These are phyloP conservation scores for Neodontobutis hainanensis DNA, from an alignment of 2,113 vertebrate genomes.

Conservation along the genomic window DNA sequence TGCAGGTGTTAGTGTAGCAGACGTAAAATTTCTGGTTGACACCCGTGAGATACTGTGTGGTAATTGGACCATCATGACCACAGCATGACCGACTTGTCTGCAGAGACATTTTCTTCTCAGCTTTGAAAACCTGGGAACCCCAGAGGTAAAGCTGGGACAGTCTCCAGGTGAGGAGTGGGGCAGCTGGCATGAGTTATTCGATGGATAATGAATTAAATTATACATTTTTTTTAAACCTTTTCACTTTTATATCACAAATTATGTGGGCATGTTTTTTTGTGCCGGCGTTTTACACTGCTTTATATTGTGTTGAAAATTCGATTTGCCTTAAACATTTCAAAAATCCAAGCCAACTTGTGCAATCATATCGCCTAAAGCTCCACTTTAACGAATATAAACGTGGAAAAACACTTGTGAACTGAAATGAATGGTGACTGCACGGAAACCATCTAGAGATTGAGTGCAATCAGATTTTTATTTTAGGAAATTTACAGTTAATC, in stretches of 20 bases:
- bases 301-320: too few species aligned
- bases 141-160: not conserved
- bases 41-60: not conserved
- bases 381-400: not conserved
- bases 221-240: not conserved
- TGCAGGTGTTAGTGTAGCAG: not conserved
- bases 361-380: not conserved
- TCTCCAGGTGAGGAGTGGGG: not conserved
- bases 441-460: constrained; percentile 1
- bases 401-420: constrained; percentile 1
- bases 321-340: not conserved
- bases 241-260: too few species aligned
- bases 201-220: not conserved
- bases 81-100: not conserved
- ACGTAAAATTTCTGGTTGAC: not conserved
- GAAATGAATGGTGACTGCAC: not conserved
- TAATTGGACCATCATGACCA: constrained; percentile 3
- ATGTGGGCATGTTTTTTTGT: too few species aligned
- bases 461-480: constrained; percentile 29
- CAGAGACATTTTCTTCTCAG: not conserved
- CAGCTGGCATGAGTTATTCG: not conserved
- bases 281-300: too few species aligned
- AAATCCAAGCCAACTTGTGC: not conserved
- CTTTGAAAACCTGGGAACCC: not conserved
- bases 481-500: constrained; percentile 29